These are phyloP conservation scores for Chelonia mydas DNA, from an alignment of 2,797 vertebrate genomes.

Conservation along the genomic window DNA sequence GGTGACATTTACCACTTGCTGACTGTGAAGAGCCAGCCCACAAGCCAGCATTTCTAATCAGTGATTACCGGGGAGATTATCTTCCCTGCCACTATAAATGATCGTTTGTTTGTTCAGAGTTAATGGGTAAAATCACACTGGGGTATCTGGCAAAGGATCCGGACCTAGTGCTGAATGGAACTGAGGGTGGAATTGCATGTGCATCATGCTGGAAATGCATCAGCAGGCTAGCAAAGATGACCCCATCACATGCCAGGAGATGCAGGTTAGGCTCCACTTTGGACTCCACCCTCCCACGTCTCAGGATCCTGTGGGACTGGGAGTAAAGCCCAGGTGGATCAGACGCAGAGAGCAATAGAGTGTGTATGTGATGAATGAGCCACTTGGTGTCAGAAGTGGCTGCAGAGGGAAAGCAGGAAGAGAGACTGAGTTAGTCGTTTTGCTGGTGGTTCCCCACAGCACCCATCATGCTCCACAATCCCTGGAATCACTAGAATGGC, in stretches of 20 bases:
- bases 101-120: slow-evolving; percentile 65
- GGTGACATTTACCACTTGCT: slow-evolving; percentile 71
- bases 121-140: slow-evolving; percentile 54
- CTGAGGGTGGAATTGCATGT: background rate
- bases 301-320: no score
- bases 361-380: no score
- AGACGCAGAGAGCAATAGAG: no score
- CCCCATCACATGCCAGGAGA: background rate
- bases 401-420: no score
- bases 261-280: background rate
- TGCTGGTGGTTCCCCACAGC: no score
- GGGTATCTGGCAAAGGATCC: slow-evolving; percentile 15
- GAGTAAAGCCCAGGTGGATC: no score
- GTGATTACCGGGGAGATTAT: slow-evolving; percentile 61
- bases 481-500: no score
- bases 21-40: slow-evolving; percentile 68
- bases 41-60: slow-evolving; percentile 72
- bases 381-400: no score
- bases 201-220: background rate
- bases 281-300: no score
- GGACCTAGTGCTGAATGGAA: background rate
- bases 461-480: no score
- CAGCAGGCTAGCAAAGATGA: background rate
- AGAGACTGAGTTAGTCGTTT: no score
- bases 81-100: slow-evolving; percentile 43